Evolutionary conservation across 2,888 invertebrate genomes (phyloP).

Genomic region (Aporophyla nigra): DNA sequence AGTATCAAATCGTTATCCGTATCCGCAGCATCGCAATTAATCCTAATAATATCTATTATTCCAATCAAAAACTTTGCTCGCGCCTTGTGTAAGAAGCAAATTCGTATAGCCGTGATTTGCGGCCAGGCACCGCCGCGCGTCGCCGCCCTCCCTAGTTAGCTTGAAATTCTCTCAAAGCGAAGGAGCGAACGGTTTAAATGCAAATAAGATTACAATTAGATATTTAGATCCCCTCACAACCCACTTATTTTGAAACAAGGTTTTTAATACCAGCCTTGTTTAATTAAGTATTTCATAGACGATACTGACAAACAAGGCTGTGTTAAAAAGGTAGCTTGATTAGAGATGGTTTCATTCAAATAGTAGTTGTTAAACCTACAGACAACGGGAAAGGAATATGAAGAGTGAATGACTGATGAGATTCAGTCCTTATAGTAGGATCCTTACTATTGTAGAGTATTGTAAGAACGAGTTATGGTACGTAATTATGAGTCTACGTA

Average conservation of each 20-base stretch:
- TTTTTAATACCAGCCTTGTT: conserved; percentile 75
- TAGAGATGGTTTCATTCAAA: conserved; percentile 1
- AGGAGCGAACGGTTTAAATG: conserved; percentile 79
- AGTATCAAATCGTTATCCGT: conserved; percentile 41
- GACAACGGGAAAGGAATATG: background rate
- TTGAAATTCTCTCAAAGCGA: conserved; percentile 69
- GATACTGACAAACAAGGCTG: conserved; percentile 52
- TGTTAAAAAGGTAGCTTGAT: conserved; percentile 44
- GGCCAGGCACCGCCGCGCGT: conserved; percentile 53
- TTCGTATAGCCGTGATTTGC: conserved; percentile 70
- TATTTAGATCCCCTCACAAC: conserved; percentile 79
- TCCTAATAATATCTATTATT: conserved; percentile 66
- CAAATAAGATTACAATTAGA: conserved; percentile 83
- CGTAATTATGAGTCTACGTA: conserved; percentile 35
- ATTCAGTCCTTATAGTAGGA: background rate
- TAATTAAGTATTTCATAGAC: conserved; percentile 74
- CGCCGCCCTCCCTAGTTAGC: conserved; percentile 69
- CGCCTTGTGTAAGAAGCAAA: conserved; percentile 66
- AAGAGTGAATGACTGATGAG: no score
- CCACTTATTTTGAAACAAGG: conserved; percentile 76
- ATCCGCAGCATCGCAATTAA: conserved; percentile 54
- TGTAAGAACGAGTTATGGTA: conserved; percentile 2
- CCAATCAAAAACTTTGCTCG: conserved; percentile 64
- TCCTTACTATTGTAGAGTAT: background rate
- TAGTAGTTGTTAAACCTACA: background rate